A percentile compares a stretch with the other conserved stretches of the same genome.
phyloP scores from a whole-genome alignment of 2,113 vertebrate species.

The Pithys albifrons region DNA sequence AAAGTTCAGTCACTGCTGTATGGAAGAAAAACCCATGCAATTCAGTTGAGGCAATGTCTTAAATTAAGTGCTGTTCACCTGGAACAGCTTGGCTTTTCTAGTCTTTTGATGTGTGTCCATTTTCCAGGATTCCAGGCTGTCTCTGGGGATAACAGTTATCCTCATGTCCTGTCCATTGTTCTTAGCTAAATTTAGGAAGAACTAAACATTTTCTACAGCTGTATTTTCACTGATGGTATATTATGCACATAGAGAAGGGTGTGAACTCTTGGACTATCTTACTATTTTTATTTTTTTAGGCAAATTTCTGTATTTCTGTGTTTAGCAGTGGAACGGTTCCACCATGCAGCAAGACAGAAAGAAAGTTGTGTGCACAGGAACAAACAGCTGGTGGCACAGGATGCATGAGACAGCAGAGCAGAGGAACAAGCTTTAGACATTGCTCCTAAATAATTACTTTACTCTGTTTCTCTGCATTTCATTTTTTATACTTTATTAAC shows the following conservation, averaged over 20 bases:
- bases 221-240: not conserved
- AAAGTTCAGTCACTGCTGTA: not conserved
- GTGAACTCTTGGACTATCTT: not conserved
- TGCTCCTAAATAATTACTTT: not conserved
- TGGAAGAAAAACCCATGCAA: not conserved
- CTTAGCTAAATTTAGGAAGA: not conserved
- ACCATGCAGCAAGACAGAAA: not conserved
- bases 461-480: not conserved
- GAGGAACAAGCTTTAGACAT: not conserved
- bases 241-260: not conserved
- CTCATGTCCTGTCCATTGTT: not conserved
- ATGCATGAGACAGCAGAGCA: accelerated
- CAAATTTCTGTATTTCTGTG: not conserved
- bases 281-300: not conserved
- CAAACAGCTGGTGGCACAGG: not conserved
- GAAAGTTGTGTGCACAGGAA: not conserved
- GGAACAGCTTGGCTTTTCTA: not conserved
- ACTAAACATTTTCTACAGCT: not conserved
- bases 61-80: not conserved
- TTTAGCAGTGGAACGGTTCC: not conserved
- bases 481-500: not conserved
- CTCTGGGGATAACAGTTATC: not conserved
- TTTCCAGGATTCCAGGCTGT: not conserved
- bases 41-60: not conserved
- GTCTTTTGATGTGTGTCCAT: accelerated